Conservation (phyloP, 2,113 vertebrate genomes). For the Poeciliopsis retropinna region DNA sequence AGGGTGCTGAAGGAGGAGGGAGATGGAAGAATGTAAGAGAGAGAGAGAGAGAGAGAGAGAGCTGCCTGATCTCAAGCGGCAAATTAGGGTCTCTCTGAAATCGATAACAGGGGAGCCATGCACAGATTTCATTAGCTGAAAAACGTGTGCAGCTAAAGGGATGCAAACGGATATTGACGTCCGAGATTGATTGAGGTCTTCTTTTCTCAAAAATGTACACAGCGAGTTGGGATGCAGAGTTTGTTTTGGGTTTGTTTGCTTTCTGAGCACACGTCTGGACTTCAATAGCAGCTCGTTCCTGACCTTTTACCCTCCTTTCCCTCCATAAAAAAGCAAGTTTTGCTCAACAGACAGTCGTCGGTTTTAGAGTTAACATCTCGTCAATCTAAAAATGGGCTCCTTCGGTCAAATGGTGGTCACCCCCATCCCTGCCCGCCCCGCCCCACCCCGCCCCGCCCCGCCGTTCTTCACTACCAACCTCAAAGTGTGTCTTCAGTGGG, state of each 20-base stretch:
- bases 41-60: slow-evolving; percentile 55
- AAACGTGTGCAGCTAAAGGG: slow-evolving; percentile 81
- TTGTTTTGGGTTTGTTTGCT: slow-evolving; percentile 75
- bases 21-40: slow-evolving; percentile 21
- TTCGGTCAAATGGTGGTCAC: slow-evolving; percentile 50
- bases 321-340: slow-evolving; percentile 28
- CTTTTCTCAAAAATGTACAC: slow-evolving; percentile 82
- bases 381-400: slow-evolving; percentile 48
- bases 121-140: slow-evolving; percentile 85
- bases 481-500: slow-evolving; percentile 50
- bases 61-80: slow-evolving; percentile 80
- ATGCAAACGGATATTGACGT: slow-evolving; percentile 89
- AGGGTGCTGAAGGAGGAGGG: slow-evolving; percentile 22
- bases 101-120: slow-evolving; percentile 80
- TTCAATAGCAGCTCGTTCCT: slow-evolving; percentile 55
- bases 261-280: slow-evolving; percentile 55
- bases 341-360: slow-evolving; percentile 51
- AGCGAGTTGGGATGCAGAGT: slow-evolving; percentile 72
- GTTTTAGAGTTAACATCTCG: slow-evolving; percentile 32
- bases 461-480: slow-evolving; percentile 11
- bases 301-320: slow-evolving; percentile 63
- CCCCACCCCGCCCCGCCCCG: neutral
- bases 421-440: neutral
- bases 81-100: slow-evolving; percentile 81
- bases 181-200: slow-evolving; percentile 87